Evolutionary conservation across 1,140 invertebrate genomes (phyloP).

Genomic region (Drosophila sp.): DNA sequence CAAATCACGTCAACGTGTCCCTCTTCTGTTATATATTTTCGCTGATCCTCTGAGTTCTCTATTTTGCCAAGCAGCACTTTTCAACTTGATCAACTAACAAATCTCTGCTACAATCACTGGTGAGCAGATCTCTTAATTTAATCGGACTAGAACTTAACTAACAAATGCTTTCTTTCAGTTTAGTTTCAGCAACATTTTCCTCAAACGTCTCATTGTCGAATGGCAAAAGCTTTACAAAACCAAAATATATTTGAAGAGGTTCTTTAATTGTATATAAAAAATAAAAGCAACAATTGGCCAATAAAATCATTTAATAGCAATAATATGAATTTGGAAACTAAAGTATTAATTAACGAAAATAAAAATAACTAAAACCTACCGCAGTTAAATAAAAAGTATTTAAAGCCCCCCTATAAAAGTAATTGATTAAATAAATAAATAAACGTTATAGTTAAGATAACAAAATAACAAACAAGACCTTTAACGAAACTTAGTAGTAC

Average conservation of each 20-base stretch:
- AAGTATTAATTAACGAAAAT: conserved; percentile 57
- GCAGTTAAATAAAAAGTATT: conserved; percentile 72
- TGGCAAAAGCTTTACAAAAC: conserved; percentile 69
- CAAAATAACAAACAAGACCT: conserved; percentile 29
- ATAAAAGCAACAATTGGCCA: conserved; percentile 68
- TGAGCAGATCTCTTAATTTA: neutral
- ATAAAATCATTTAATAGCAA: conserved; percentile 43
- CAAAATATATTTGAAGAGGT: conserved; percentile 37
- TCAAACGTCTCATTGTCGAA: conserved; percentile 56
- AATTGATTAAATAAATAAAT: conserved; percentile 49
- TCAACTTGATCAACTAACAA: neutral
- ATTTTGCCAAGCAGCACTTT: neutral
- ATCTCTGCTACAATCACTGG: conserved; percentile 22
- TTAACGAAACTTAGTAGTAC: conserved; percentile 56
- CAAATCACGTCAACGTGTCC: neutral
- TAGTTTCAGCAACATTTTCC: conserved; percentile 44
- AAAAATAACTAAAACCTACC: conserved; percentile 65
- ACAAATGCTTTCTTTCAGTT: conserved; percentile 32
- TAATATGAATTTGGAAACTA: conserved; percentile 53
- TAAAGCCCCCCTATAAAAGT: conserved; percentile 47
- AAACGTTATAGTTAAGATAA: conserved; percentile 60
- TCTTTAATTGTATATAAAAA: conserved; percentile 74
- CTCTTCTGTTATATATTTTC: neutral
- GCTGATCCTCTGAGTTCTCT: neutral
- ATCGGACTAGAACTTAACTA: neutral